Percentiles rank a stretch among this genome's conserved stretches.
Conservation (phyloP, 2,888 invertebrate genomes). For the Acleris cristana region DNA sequence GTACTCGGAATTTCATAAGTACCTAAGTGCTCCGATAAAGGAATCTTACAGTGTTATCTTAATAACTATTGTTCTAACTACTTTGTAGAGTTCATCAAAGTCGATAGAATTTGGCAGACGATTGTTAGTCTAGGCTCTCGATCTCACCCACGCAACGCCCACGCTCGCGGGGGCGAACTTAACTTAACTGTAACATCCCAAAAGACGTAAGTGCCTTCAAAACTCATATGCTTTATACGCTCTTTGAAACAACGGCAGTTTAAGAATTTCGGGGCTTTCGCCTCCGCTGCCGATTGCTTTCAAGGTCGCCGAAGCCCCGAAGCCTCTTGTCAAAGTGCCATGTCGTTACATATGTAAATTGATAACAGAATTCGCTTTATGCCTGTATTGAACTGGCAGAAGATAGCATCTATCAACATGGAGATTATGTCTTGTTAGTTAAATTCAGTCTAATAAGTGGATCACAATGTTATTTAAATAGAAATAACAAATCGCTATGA, state of each 20-base stretch:
- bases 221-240: not conserved
- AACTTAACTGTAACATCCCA: not conserved
- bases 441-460: no score
- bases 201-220: constrained; percentile 6
- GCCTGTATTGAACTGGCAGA: constrained; percentile 3
- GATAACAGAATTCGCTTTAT: constrained; percentile 26
- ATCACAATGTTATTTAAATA: no score
- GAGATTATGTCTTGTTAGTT: no score
- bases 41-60: not conserved
- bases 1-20: no score
- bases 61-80: constrained; percentile 22
- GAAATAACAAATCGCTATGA: no score
- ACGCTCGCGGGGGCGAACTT: constrained; percentile 41
- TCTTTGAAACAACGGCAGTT: not conserved
- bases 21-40: not conserved
- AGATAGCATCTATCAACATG: not conserved
- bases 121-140: constrained; percentile 32
- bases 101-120: constrained; percentile 27
- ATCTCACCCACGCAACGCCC: constrained; percentile 61
- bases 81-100: constrained; percentile 22
- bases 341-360: constrained; percentile 36
- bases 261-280: constrained; percentile 40
- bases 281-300: constrained; percentile 37
- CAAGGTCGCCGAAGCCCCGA: constrained; percentile 40
- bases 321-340: constrained; percentile 32